These are phyloP conservation scores for Strigops habroptila DNA, from an alignment of 2,113 vertebrate species.

Conservation along the genomic window DNA sequence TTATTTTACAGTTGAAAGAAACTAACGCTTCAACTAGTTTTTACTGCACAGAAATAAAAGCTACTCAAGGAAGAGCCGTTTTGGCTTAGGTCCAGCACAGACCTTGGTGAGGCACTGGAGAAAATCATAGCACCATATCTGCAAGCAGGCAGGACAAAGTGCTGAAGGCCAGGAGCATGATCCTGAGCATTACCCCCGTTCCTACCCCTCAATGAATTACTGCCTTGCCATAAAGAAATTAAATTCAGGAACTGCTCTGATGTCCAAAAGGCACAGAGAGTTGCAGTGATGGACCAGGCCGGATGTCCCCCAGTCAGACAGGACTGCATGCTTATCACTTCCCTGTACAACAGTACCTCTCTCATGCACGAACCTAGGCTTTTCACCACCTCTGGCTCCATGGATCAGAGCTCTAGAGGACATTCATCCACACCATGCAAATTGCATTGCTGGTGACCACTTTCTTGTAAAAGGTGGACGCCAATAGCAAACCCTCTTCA, in stretches of 20 bases:
- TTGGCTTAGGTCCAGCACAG: background rate
- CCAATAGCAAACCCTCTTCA: background rate
- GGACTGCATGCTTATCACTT: accelerated
- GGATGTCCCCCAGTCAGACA: accelerated
- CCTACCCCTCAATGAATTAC: too few species aligned
- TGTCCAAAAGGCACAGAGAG: background rate
- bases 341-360: accelerated
- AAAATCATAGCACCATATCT: background rate
- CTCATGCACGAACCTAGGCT: background rate
- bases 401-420: background rate
- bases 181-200: accelerated
- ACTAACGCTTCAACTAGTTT: background rate
- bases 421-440: background rate
- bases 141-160: background rate
- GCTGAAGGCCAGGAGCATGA: background rate
- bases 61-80: background rate
- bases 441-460: background rate
- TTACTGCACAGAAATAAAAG: background rate
- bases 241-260: background rate
- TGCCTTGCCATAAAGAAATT: background rate
- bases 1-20: background rate
- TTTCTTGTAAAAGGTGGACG: background rate
- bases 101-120: background rate
- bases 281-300: background rate
- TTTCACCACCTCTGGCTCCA: background rate